A percentile compares a stretch with the other conserved stretches of the same genome.
These are phyloP conservation scores for Heliconius hermathena DNA, from an alignment of 1,140 invertebrate genomes.

Conservation along the genomic window DNA sequence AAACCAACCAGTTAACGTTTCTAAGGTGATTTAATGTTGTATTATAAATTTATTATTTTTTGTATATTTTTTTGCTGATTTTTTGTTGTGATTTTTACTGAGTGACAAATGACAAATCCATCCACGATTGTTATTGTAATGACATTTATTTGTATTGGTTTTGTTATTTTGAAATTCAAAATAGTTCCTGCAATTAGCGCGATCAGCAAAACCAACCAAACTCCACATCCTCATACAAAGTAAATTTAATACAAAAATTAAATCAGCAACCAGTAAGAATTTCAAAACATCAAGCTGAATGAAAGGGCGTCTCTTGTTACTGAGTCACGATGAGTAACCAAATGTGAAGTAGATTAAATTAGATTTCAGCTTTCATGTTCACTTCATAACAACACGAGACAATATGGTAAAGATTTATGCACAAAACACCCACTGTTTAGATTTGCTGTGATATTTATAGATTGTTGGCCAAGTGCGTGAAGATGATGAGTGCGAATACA, in stretches of 20 bases:
- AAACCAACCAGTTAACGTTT: no score
- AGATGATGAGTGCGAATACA: not conserved
- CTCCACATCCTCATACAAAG: not conserved
- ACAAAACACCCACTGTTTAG: not conserved
- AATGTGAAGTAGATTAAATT: slow-evolving; percentile 37
- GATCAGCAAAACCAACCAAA: not conserved
- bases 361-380: slow-evolving; percentile 38
- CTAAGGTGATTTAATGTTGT: no score
- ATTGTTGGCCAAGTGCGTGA: not conserved
- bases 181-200: not conserved
- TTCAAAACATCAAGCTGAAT: slow-evolving; percentile 31
- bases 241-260: not conserved
- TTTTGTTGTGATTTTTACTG: no score
- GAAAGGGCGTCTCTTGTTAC: slow-evolving; percentile 33
- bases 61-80: no score
- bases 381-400: slow-evolving; percentile 8
- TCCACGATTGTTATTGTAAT: no score
- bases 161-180: no score
- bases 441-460: not conserved
- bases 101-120: no score
- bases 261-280: slow-evolving; percentile 18
- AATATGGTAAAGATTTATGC: slow-evolving; percentile 11
- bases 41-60: no score
- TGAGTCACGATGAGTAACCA: slow-evolving; percentile 43
- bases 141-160: no score